These are phyloP conservation scores for Alligator sinensis DNA, from an alignment of 2,113 vertebrate species.

Conservation along the genomic window DNA sequence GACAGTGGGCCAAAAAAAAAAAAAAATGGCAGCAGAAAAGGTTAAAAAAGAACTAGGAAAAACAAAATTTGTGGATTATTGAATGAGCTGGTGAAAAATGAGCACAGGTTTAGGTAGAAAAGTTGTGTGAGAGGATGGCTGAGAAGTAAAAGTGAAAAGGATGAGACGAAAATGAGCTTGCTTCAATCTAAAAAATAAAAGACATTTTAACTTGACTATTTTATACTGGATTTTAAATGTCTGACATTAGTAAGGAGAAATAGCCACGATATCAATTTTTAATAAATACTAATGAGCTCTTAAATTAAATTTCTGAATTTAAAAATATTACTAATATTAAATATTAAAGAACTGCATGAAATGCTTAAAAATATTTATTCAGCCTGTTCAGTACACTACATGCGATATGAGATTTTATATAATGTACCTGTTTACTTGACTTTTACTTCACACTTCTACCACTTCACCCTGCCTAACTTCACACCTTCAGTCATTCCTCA, in stretches of 20 bases:
- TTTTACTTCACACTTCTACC: neutral
- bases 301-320: constrained; percentile 25
- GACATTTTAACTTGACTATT: neutral
- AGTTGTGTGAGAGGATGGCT: neutral
- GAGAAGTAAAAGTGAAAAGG: neutral
- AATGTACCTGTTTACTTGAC: rapidly evolving
- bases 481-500: neutral
- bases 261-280: constrained; percentile 19
- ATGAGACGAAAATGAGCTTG: neutral
- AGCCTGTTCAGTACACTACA: neutral
- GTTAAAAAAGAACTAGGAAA: rapidly evolving
- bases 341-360: neutral
- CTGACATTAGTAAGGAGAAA: neutral
- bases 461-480: neutral
- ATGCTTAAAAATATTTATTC: neutral
- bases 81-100: neutral
- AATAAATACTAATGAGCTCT: constrained; percentile 17
- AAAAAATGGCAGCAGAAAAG: neutral
- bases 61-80: neutral
- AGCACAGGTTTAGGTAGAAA: neutral
- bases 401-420: neutral
- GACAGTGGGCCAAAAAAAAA: neutral
- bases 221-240: neutral
- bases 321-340: constrained; percentile 13
- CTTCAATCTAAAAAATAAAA: constrained; percentile 15